A percentile compares a stretch with the other conserved stretches of the same genome.
phyloP scores from a whole-genome alignment of 2,113 vertebrate species.

The Cnemophilus loriae region DNA sequence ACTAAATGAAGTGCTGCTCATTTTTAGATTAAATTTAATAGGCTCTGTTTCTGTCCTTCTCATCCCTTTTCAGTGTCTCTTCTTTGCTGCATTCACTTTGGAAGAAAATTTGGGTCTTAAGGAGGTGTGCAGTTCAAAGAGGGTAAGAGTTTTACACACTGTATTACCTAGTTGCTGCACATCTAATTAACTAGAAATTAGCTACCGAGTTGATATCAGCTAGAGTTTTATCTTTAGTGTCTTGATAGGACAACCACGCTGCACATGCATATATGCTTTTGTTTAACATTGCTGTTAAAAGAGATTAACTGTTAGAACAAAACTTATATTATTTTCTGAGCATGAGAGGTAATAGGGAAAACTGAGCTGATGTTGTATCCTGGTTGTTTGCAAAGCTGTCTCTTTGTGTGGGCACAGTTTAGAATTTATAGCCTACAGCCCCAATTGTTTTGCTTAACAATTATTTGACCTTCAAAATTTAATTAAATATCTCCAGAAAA shows the following conservation, averaged over 20 bases:
- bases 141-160: not conserved
- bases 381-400: not conserved
- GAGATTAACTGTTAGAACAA: not conserved
- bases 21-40: not conserved
- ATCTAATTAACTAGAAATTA: not conserved
- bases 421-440: not conserved
- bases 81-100: not conserved
- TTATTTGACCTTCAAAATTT: not conserved
- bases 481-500: not conserved
- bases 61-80: not conserved
- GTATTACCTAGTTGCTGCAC: not conserved
- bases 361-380: not conserved
- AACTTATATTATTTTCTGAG: not conserved
- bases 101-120: not conserved
- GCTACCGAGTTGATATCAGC: not conserved
- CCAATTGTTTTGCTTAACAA: not conserved
- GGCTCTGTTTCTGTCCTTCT: not conserved
- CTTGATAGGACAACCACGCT: not conserved
- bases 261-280: not conserved
- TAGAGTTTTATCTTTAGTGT: not conserved
- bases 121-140: not conserved
- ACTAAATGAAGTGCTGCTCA: not conserved
- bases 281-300: not conserved
- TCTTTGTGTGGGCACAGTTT: not conserved
- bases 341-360: not conserved